Base-by-base conservation (phyloP, 2,888 invertebrate species). In the Caenorhabditis afra region DNA sequence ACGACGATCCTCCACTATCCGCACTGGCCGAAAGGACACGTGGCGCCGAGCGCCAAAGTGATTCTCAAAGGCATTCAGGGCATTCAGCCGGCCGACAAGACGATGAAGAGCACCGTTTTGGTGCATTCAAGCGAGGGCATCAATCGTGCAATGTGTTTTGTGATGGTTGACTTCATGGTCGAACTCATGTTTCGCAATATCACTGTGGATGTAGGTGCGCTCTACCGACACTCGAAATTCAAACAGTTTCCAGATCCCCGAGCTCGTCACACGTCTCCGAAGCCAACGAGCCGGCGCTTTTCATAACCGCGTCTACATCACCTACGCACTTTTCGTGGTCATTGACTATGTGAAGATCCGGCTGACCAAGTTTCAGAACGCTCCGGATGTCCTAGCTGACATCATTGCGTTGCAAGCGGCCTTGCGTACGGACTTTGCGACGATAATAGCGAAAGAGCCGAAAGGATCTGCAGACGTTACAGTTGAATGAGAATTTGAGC, bases 331-430 rank as follows among this genome's bases (percentile, higher is more conserved):
- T 16, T 74, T 52, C 35, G 65, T 74, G 22, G 57, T 44, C 8
- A 65, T 59, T 20, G 73, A 65, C 4, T 74, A 74, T 49, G 73
- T 74, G 4, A 74, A 74, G 16, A 74, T 74, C 16, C 65, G 73
- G 3, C 47, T 65, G 52, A 53, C 35, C 3, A 65, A 74, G 18
- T 58, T 52, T 35, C 20, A 58, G 22, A 66, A 23, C 23, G 50
- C 37, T 8, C 65, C 73, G 1, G 59, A 65, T 8, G 35, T 65
- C 0, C 45, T 65, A 1, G n/a, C 18, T 7, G 58, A 65, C 5
- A 52, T 74, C 1, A 35, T 22, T 8, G n/a, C 1, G 10, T 18
- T 74, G 7, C 73, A 74, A 41, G 44, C 57, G 35, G 20, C 52
- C 1, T 45, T 74, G 65, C 37, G 23, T 4, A 52, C 35, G 22